These are phyloP conservation scores for Agriopis marginaria DNA, from an alignment of 2,888 invertebrate genomes.

Conservation along the genomic window DNA sequence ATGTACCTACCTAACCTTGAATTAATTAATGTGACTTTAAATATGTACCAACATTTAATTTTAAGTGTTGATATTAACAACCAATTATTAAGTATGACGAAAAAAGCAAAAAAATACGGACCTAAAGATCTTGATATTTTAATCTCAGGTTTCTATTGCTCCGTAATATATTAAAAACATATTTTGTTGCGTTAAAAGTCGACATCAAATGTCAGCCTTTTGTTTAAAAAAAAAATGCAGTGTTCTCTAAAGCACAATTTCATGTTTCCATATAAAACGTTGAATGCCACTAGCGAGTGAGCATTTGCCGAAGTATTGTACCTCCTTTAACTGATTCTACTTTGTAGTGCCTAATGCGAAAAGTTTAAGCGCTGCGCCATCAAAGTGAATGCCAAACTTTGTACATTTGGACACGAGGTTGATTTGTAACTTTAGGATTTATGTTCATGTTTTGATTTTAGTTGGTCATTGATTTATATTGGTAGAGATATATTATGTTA, in stretches of 20 bases:
- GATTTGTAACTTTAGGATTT: slow-evolving; percentile 11
- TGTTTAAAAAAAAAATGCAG: too few relatives aligned
- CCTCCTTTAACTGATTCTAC: slow-evolving; percentile 29
- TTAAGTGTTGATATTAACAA: too few relatives aligned
- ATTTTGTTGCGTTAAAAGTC: too few relatives aligned
- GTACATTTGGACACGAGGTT: slow-evolving; percentile 8
- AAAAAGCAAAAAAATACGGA: too few relatives aligned
- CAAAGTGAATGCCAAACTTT: slow-evolving; percentile 29
- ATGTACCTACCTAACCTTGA: too few relatives aligned
- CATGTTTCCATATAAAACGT: slow-evolving; percentile 6
- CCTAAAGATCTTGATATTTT: too few relatives aligned
- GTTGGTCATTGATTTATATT: background rate
- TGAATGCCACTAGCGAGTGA: slow-evolving; percentile 6
- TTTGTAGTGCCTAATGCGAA: slow-evolving; percentile 47
- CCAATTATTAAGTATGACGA: too few relatives aligned
- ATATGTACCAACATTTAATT: too few relatives aligned
- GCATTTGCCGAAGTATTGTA: slow-evolving; percentile 18
- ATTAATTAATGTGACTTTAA: too few relatives aligned
- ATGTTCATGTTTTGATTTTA: slow-evolving; percentile 12
- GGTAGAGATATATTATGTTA: background rate
- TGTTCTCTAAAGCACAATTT: background rate
- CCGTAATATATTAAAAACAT: too few relatives aligned
- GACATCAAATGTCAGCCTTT: too few relatives aligned
- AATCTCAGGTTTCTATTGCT: too few relatives aligned
- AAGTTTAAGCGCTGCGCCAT: slow-evolving; percentile 42